Evolutionary conservation across 37 sponge, comb jelly and placozoan species (phyloP).

Genomic region (Hormiphora californensis): DNA sequence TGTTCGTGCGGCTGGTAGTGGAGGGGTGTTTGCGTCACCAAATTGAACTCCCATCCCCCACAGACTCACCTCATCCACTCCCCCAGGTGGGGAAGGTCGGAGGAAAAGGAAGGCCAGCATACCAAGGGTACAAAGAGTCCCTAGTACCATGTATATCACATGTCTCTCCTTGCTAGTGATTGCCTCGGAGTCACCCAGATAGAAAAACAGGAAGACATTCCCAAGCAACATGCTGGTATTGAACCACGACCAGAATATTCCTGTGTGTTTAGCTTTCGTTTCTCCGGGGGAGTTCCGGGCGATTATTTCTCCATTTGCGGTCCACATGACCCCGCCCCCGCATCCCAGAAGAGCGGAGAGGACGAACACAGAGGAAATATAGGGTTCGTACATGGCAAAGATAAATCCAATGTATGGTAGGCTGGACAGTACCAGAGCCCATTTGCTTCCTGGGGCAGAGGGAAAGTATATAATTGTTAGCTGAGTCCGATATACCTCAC

Average conservation of each 20-base stretch:
- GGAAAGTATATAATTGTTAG: too few relatives aligned
- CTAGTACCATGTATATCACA: conserved; percentile 13
- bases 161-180: background rate
- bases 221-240: conserved; percentile 30
- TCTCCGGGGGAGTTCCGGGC: conserved; percentile 22
- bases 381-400: conserved; percentile 27
- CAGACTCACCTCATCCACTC: too few relatives aligned
- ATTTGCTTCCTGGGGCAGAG: background rate
- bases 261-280: conserved; percentile 14
- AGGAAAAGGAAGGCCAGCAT: background rate
- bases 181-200: background rate
- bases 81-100: background rate
- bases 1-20: too few relatives aligned
- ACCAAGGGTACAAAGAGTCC: background rate
- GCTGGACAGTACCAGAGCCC: background rate
- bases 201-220: background rate
- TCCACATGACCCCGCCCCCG: conserved; percentile 28
- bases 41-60: too few relatives aligned
- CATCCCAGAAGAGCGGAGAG: conserved; percentile 7
- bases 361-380: conserved; percentile 19
- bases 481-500: too few relatives aligned
- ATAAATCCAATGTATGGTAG: conserved; percentile 7
- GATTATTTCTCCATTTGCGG: conserved; percentile 20
- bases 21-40: too few relatives aligned
- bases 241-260: conserved; percentile 31